These are phyloP conservation scores for Ramphastos sulfuratus DNA, from an alignment of 2,113 vertebrate species.

Conservation along the genomic window DNA sequence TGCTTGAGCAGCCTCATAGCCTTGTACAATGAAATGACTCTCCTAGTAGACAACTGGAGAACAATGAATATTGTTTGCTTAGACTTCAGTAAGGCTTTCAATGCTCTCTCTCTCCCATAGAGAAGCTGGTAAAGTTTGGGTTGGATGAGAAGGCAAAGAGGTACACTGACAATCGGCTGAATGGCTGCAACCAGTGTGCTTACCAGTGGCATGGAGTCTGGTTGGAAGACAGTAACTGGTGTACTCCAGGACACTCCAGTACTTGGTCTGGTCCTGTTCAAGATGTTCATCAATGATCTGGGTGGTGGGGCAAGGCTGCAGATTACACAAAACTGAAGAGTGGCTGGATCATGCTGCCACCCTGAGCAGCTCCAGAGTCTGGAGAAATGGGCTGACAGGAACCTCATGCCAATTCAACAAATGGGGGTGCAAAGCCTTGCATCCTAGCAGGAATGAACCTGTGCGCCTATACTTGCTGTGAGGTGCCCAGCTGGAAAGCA, in stretches of 20 bases:
- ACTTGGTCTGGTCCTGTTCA: background rate
- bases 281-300: too few relatives aligned
- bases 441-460: background rate
- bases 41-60: too few relatives aligned
- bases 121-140: background rate
- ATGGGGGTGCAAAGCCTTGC: background rate
- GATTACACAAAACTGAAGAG: background rate
- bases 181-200: background rate
- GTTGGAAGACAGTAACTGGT: background rate
- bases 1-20: too few relatives aligned
- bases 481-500: background rate
- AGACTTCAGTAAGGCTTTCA: too few relatives aligned
- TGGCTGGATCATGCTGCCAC: rapidly evolving
- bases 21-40: too few relatives aligned
- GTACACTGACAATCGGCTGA: background rate
- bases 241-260: background rate
- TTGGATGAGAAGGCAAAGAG: background rate
- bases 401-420: background rate
- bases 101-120: too few relatives aligned
- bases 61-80: too few relatives aligned
- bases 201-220: background rate
- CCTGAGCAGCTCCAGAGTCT: background rate
- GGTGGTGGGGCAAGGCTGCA: background rate
- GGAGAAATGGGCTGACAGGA: background rate
- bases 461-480: background rate